These are phyloP conservation scores for Varecia variegata DNA, from an alignment of 2,797 vertebrate genomes.

Conservation along the genomic window DNA sequence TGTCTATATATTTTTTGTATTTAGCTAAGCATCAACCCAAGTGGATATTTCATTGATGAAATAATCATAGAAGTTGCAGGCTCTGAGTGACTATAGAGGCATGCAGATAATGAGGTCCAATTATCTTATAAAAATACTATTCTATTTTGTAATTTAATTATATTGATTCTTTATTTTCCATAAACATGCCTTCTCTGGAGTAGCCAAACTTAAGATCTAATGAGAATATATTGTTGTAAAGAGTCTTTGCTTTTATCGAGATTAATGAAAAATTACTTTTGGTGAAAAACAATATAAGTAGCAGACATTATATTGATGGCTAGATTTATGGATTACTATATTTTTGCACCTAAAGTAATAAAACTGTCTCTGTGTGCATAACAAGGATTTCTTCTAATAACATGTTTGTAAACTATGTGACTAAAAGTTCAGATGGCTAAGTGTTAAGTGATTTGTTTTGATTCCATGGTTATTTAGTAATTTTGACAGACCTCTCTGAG, in stretches of 20 bases:
- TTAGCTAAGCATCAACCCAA: not conserved
- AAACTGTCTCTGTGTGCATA: not conserved
- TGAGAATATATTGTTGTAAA: not conserved
- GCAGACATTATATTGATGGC: not conserved
- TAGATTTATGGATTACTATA: not conserved
- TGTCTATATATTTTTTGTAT: not conserved
- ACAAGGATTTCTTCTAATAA: not conserved
- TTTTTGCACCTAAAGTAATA: not conserved
- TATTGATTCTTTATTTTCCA: not conserved
- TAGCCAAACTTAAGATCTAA: not conserved
- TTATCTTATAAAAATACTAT: not conserved
- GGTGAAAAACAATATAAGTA: not conserved
- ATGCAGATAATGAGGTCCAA: not conserved
- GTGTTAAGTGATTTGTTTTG: constrained; percentile 5
- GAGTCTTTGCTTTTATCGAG: not conserved
- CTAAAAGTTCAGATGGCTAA: not conserved
- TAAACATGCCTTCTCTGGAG: not conserved
- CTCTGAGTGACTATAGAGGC: not conserved
- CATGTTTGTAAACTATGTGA: not conserved
- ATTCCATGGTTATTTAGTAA: not conserved
- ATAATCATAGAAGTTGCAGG: not conserved
- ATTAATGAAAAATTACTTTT: constrained; percentile 10
- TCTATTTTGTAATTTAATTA: not conserved
- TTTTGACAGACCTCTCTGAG: not conserved
- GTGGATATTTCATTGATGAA: not conserved